Evolutionary conservation across 2,113 vertebrate species (phyloP).

Genomic region (Penelope pileata): DNA sequence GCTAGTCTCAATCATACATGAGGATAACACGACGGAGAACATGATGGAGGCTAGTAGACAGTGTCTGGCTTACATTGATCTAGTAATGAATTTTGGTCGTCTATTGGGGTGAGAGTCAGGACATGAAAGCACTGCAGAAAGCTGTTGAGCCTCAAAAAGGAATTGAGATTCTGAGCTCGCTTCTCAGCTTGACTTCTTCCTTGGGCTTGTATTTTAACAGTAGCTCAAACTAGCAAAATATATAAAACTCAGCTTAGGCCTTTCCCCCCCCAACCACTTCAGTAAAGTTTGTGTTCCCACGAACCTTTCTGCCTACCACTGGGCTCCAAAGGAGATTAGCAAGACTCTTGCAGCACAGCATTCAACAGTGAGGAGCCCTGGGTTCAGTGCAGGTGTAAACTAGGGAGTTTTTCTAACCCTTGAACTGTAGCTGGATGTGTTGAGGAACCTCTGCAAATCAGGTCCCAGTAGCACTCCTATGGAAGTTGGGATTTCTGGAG

Average conservation of each 20-base stretch:
- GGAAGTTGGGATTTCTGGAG: neutral
- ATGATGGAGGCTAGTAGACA: neutral
- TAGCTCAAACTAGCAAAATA: neutral
- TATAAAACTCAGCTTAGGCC: neutral
- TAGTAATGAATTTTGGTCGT: neutral
- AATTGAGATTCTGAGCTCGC: neutral
- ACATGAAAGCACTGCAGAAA: neutral
- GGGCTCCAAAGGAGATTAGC: neutral
- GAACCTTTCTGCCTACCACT: neutral
- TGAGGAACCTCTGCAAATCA: neutral
- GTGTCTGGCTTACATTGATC: neutral
- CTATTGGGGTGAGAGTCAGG: neutral
- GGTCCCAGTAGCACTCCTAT: neutral
- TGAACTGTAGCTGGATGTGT: neutral
- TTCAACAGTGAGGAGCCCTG: neutral
- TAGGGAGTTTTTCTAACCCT: neutral
- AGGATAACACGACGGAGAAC: neutral
- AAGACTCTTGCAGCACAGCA: neutral
- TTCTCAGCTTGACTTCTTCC: neutral
- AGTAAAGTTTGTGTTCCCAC: neutral
- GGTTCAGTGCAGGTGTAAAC: neutral
- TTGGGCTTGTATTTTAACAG: neutral
- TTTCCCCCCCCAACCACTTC: neutral
- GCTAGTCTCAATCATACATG: neutral
- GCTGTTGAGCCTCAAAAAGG: neutral